Evolutionary conservation across 2,797 vertebrate genomes (phyloP).

Genomic region (Eremophila alpestris): DNA sequence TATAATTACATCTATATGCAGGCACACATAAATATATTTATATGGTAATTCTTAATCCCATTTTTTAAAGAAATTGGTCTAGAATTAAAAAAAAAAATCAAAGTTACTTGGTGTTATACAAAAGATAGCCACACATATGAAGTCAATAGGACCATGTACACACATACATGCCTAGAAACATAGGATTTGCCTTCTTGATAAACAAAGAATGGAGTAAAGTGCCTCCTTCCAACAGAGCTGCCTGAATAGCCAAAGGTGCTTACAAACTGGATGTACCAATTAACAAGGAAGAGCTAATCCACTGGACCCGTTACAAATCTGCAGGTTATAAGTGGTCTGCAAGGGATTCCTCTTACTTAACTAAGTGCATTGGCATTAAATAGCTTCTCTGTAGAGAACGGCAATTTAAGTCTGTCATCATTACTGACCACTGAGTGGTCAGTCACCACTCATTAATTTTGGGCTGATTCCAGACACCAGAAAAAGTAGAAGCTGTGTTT

Average conservation of each 20-base stretch:
- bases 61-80: background rate
- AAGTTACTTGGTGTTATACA: background rate
- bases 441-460: background rate
- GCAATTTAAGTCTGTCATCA: background rate
- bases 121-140: too few relatives aligned
- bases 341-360: background rate
- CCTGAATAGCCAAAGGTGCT: background rate
- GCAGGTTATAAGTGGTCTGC: accelerated
- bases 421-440: background rate
- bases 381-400: background rate
- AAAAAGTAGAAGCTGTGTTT: background rate
- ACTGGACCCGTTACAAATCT: background rate
- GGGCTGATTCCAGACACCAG: background rate
- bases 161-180: background rate
- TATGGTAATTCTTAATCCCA: background rate
- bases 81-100: background rate
- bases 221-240: background rate
- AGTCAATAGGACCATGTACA: background rate
- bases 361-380: background rate
- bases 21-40: accelerated
- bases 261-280: background rate
- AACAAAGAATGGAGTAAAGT: background rate
- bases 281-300: background rate
- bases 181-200: background rate
- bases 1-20: too few relatives aligned